Base-by-base conservation (phyloP, 2,888 invertebrate genomes). In the Acrobasis consociella region DNA sequence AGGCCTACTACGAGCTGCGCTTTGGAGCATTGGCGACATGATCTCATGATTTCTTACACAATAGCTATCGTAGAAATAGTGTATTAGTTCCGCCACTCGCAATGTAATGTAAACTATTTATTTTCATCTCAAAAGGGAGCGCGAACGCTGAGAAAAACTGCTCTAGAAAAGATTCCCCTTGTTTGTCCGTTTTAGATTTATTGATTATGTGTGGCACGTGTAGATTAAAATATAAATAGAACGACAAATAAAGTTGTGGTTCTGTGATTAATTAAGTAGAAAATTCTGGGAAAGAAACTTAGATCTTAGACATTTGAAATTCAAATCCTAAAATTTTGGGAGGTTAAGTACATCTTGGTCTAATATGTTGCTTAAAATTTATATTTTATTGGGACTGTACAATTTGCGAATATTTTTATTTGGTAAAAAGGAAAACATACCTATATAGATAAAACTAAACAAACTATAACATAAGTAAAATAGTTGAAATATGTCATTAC, bases 21-120 rank as follows among this genome's bases (percentile, higher is more conserved):
- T 2, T 1, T 2, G 22, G 22, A 22, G 3, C 22, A 22, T 22
- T 3, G 1, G 22, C 22, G 22, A 22, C 22, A 22, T 22, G 22
- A 22, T 22, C 22, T 22, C 22, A 22, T 22, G 22, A 22, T 3
- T 22, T n/a, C n/a, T n/a, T n/a, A n/a, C n/a, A 60, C 59, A 59
- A 59, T 51, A 50, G 50, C 39, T 22, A 15, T 50, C 51, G 38
- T 42, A 17, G 56, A 56, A 56, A 56, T 56, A 42, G 42, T 17
- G 11, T 39, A 42, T 56, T 42, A 42, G 56, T 56, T 56, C 56
- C 56, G 56, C 42, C 22, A 42, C 42, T 56, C 31, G 31, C 31
- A 9, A 56, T 56, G 39, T 16, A 56, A 56, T 13, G 46, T 42
- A 22, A 56, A 42, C 42, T 39, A 56, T 52, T 52, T 52, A 37